Percentiles rank a stretch among this genome's conserved stretches.
phyloP scores from a whole-genome alignment of 1,140 invertebrate genomes.

The Achatina immaculata region DNA sequence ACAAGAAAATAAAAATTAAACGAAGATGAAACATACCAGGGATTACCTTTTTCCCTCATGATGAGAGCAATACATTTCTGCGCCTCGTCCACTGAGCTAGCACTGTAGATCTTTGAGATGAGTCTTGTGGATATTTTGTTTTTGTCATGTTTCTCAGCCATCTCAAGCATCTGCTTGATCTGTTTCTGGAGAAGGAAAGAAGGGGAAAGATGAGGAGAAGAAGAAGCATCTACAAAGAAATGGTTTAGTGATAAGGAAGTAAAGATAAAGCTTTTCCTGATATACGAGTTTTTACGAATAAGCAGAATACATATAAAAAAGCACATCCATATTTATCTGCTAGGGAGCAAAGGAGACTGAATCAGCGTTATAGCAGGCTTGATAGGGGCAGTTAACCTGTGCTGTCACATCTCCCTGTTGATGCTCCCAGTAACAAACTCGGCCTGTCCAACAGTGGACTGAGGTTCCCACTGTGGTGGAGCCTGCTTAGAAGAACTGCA shows the following conservation, averaged over 20 bases:
- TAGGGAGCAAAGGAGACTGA: neutral
- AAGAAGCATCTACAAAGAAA: no score
- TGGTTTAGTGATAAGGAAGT: no score
- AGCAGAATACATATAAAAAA: neutral
- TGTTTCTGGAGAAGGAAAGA: conserved; percentile 59
- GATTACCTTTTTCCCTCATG: conserved; percentile 66
- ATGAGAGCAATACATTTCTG: conserved; percentile 67
- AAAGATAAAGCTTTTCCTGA: no score
- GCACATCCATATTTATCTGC: neutral
- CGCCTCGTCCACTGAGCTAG: conserved; percentile 65
- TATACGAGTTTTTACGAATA: conserved; percentile 5
- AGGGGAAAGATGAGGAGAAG: no score
- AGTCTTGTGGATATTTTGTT: conserved; percentile 66
- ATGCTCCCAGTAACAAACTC: no score
- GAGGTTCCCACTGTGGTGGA: no score
- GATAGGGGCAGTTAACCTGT: no score
- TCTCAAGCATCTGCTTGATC: conserved; percentile 69
- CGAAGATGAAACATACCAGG: conserved; percentile 65
- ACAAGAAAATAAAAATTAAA: no score
- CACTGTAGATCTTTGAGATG: conserved; percentile 71
- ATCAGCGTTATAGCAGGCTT: neutral
- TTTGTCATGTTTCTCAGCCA: conserved; percentile 68
- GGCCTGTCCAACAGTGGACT: no score
- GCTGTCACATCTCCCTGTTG: no score
- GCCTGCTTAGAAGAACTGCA: no score